Base-by-base conservation (phyloP, 1,140 invertebrate species). In the Hypsibius dujardini region DNA sequence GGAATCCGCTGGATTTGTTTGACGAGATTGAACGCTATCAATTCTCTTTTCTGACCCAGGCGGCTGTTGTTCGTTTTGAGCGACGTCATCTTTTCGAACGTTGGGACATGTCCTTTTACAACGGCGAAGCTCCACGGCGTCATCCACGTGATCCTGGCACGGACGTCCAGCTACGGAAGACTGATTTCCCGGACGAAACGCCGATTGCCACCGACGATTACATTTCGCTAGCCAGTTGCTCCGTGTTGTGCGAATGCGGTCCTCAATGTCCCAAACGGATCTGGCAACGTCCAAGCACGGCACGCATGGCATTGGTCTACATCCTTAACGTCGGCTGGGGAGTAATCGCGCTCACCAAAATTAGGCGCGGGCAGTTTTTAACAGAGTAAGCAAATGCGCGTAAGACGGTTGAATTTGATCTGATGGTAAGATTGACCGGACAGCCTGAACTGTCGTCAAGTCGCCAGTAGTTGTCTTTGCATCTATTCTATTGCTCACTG, bases 81-180 rank as follows among this genome's bases (percentile, higher is more conserved):
- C 50, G 50, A 56, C 7, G 7, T 7, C 50, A 56, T 56, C 50
- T n/a, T 7, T n/a, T 56, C 7, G 50, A 56, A n/a, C 50, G 50
- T n/a, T 56, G 50, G 50, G 50, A 56, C 50, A 56, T 56, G 50
- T 56, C 50, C 50, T 56, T 7, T n/a, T 56, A 56, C 50, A 56
- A n/a, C 50, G 7, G 7, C 7, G n/a, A 56, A n/a, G 50, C 50
- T 7, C 50, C 50, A 7, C 7, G 50, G 7, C 50, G 50, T 56
- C 50, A 56, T n/a, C 50, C 50, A 56, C 50, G 7, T 56, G 50
- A 56, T 56, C 7, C 50, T 56, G 7, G 50, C 7, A 7, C n/a
- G 50, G 50, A 56, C n/a, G 50, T 7, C 50, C 7, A 56, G n/a
- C n/a, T n/a, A n/a, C n/a, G n/a, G n/a, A n/a, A n/a, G n/a, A n/a